Conservation (phyloP, 1,140 invertebrate species). For the Ylistrum balloti region DNA sequence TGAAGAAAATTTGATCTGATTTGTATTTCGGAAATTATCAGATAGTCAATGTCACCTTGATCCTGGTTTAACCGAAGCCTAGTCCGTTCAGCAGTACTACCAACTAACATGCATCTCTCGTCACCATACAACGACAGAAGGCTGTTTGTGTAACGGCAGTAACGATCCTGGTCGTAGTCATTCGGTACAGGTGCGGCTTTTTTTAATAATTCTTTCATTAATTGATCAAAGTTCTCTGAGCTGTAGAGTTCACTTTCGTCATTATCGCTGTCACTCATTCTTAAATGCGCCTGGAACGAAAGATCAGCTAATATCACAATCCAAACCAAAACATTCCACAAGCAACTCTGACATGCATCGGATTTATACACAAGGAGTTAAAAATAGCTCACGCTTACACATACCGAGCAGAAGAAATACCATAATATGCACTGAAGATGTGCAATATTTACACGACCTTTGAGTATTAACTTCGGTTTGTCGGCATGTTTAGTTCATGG, state of each 20-base stretch:
- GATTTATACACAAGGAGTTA: background rate
- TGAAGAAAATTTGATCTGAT: conserved; percentile 44
- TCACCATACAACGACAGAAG: conserved; percentile 50
- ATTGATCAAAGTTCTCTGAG: background rate
- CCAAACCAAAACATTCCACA: background rate
- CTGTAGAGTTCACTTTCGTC: background rate
- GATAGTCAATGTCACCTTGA: conserved; percentile 51
- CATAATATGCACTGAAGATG: too few relatives aligned
- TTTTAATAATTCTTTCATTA: background rate
- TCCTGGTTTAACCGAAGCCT: conserved; percentile 44
- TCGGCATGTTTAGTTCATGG: too few relatives aligned
- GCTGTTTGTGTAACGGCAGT: conserved; percentile 43
- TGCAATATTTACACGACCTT: too few relatives aligned
- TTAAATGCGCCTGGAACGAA: background rate
- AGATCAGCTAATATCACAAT: background rate
- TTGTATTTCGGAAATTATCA: conserved; percentile 47
- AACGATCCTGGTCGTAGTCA: conserved; percentile 52
- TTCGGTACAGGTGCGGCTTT: conserved; percentile 42
- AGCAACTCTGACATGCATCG: background rate
- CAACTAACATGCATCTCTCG: conserved; percentile 47
- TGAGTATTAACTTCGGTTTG: too few relatives aligned
- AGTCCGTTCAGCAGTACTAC: conserved; percentile 47
- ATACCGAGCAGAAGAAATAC: too few relatives aligned
- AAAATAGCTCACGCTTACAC: background rate
- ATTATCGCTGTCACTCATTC: background rate